Base-by-base conservation (phyloP, 2,113 vertebrate genomes). In the Misgurnus mizolepis region DNA sequence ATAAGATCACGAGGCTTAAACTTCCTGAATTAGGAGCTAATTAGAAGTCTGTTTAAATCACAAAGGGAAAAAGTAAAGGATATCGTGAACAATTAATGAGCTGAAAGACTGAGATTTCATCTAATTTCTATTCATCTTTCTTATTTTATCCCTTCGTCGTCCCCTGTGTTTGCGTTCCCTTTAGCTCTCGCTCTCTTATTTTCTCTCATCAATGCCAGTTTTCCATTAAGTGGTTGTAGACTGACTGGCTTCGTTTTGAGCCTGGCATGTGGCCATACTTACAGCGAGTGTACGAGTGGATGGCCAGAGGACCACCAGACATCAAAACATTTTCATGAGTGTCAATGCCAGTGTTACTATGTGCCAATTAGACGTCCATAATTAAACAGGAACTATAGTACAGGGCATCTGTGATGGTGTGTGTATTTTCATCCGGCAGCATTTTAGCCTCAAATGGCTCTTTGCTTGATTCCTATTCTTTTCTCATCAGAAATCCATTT, bases 21-120 rank as follows among this genome's bases (percentile, higher is more conserved):
- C 86, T 86, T 84, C 77, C 76, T 84, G 77, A 88, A 91, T 89
- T 89, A 82, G 84, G 80, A 84, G 86, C 90, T 91, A 92, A 93
- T 93, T 92, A 92, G 86, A 91, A 91, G 88, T 90, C 88, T 90
- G 89, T 91, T 91, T 88, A 91, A 92, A 91, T 90, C 90, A 92
- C 90, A 88, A 90, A 92, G 90, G 87, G 90, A 82, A 82, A 85
- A 86, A 64, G 85, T 82, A n/a, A 79, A 78, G 83, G 85, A 90
- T 90, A 92, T 90, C 89, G 88, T 88, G 87, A 85, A 80, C 88
- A 90, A 91, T 91, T 93, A 92, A 93, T 92, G 92, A 92, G 90
- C 88, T 90, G 88, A 92, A 91, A 89, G 84, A 88, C 81, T 79
- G 88, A 90, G 91, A 87, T 90, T 85, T 87, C 78, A 83, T 87